These are phyloP conservation scores for Drosophila triauraria DNA, from an alignment of 1,140 invertebrate species.

Conservation along the genomic window DNA sequence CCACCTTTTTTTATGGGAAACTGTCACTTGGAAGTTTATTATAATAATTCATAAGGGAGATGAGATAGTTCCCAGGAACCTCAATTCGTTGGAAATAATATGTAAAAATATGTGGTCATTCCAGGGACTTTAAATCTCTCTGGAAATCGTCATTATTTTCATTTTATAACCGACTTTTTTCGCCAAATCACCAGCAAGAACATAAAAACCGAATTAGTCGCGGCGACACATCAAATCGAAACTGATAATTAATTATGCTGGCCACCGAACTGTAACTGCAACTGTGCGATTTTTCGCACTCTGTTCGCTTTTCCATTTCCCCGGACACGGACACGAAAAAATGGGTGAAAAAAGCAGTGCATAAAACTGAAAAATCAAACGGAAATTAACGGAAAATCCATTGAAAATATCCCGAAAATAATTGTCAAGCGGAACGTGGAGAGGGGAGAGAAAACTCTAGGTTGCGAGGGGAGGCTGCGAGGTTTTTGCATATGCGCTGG, in stretches of 20 bases:
- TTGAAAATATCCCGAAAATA: constrained; percentile 71
- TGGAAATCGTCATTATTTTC: not conserved
- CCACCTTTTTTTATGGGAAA: constrained; percentile 10
- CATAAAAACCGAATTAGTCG: constrained; percentile 75
- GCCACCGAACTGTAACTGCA: constrained; percentile 28
- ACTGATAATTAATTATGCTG: constrained; percentile 75
- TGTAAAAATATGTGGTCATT: constrained; percentile 5
- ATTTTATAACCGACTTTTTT: constrained; percentile 33
- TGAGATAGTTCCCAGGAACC: not conserved
- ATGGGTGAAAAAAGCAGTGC: constrained; percentile 30
- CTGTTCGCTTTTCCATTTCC: constrained; percentile 32
- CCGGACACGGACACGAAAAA: constrained; percentile 34
- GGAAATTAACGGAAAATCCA: constrained; percentile 63
- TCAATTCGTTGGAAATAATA: not conserved
- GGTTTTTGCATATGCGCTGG: constrained; percentile 70
- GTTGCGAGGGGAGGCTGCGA: constrained; percentile 20
- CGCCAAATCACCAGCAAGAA: constrained; percentile 20
- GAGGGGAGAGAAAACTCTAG: constrained; percentile 12
- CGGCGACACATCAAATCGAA: constrained; percentile 70
- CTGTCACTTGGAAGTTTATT: not conserved
- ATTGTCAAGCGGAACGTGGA: constrained; percentile 65
- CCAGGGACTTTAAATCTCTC: not conserved
- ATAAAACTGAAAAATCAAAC: constrained; percentile 56
- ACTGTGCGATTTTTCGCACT: constrained; percentile 55
- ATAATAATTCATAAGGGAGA: not conserved